Evolutionary conservation across 2,888 invertebrate species (phyloP).

Genomic region (Noctua janthe): DNA sequence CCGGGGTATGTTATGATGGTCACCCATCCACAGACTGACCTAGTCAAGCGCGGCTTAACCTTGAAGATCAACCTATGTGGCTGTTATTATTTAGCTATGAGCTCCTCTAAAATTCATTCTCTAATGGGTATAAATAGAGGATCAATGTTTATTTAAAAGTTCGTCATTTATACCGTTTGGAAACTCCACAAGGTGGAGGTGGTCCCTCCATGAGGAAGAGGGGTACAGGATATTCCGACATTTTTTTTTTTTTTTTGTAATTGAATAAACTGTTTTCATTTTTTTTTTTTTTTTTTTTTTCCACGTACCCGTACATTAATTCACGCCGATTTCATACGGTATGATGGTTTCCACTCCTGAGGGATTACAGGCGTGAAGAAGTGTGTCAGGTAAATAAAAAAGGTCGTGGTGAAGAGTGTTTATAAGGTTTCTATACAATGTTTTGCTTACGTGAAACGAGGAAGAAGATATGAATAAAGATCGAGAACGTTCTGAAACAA

Average conservation of each 20-base stretch:
- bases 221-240: background rate
- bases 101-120: no score
- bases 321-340: background rate
- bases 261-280: no score
- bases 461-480: background rate
- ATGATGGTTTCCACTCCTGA: background rate
- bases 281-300: no score
- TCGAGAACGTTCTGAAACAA: background rate
- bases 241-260: no score
- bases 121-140: no score
- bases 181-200: background rate
- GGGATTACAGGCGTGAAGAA: background rate
- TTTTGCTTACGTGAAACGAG: background rate
- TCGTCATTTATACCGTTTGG: background rate
- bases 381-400: constrained; percentile 2
- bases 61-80: no score
- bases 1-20: no score
- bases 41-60: no score
- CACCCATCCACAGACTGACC: no score
- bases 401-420: background rate
- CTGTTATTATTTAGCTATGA: no score
- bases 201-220: no score
- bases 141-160: background rate
- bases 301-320: background rate
- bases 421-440: background rate